Base-by-base conservation (phyloP, 2,113 vertebrate species). In the Pionites leucogaster region DNA sequence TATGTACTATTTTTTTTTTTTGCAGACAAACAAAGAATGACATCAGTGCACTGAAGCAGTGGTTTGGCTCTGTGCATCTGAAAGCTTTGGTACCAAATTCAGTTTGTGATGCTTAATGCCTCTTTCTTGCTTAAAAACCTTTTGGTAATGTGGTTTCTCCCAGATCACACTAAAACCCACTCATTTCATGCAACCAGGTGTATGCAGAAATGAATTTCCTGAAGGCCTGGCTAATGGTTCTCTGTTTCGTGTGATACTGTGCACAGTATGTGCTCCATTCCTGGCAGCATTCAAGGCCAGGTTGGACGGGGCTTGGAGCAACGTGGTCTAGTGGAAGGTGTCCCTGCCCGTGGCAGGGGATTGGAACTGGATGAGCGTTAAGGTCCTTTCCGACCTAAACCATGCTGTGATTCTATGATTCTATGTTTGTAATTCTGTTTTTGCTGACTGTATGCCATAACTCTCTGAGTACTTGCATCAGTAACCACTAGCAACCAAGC, bases 401-500 rank as follows among this genome's bases (percentile, higher is more conserved):
- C 57, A 59, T 23, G 9, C 20, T 59, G 20, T 35, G 33, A 33
- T n/a, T 59, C 19, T 57, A 20, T 55, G 55, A 57, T 22, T 22
- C 57, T 59, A 7, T 59, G 41, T 15, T 49, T 60, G 81, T 60
- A 46, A 35, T 35, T 57, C 90, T 41, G 60, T 2, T 63, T 84
- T 50, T 89, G 50, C 57, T 59, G 76, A 19, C 49, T 53, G 28
- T 18, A 11, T 17, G 52, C 76, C 22, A 47, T 11, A 80, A n/a
- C 47, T 93, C 57, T 7, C 35, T 7, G 65, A 95, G 69, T 69
- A 35, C 60, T 68, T 41, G 20, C 49, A 78, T 50, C 88, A n/a
- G 84, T 96, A 94, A 94, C 95, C 82, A 72, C 23, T 95, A 83
- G 94, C 95, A 94, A 96, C 93, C 88, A 86, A 92, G 64, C 90